Conservation (phyloP, 2,113 vertebrate species). For the Dermatemys mawii region DNA sequence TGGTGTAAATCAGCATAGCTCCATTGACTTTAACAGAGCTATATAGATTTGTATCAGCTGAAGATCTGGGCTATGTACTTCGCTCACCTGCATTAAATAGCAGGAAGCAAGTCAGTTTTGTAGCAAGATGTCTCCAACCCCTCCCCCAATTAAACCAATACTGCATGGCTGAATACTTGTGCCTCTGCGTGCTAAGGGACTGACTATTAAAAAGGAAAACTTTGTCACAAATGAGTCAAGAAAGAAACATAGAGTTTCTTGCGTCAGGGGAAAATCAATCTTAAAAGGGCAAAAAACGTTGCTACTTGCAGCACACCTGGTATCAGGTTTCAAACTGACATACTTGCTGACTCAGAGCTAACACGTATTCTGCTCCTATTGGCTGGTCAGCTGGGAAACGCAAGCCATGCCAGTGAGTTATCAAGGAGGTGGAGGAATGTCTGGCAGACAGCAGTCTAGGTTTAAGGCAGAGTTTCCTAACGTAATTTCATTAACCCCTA, state of each 20-base stretch:
- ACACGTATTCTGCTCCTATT: not conserved
- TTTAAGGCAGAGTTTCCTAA: not conserved
- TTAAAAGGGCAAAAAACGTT: not conserved
- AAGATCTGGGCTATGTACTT: not conserved
- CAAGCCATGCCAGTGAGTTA: not conserved
- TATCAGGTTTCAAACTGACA: not conserved
- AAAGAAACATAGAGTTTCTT: not conserved
- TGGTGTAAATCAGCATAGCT: not conserved
- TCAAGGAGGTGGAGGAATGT: conserved; percentile 18
- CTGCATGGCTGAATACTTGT: not conserved
- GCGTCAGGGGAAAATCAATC: not conserved
- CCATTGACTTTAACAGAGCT: not conserved
- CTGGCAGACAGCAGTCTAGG: not conserved
- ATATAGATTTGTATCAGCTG: not conserved
- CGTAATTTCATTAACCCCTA: not conserved
- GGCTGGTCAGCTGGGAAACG: not conserved
- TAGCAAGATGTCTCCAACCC: not conserved
- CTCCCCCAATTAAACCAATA: rapidly evolving
- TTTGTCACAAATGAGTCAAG: not conserved
- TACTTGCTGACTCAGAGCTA: not conserved
- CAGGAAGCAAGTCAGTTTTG: not conserved
- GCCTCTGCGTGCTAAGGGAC: not conserved
- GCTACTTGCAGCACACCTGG: not conserved
- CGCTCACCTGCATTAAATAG: not conserved
- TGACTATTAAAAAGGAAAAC: not conserved